Evolutionary conservation across 1,140 invertebrate species (phyloP).

Genomic region (Euura lappo): DNA sequence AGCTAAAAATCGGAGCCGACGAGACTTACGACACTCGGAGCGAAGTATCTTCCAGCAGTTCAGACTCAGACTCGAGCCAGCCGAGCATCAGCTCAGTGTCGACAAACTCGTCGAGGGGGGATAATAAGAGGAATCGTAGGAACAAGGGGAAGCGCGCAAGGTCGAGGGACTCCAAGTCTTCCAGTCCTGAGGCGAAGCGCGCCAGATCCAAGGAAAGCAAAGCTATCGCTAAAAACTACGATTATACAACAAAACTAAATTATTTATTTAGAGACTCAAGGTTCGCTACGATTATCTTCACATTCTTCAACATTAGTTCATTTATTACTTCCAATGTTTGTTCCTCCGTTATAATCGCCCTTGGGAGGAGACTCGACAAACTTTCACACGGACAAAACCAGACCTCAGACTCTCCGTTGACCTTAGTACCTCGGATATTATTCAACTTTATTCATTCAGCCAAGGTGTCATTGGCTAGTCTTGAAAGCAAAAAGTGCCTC

Average conservation of each 20-base stretch:
- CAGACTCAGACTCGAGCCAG: slow-evolving; percentile 69
- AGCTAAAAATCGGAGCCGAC: slow-evolving; percentile 71
- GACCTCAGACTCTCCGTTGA: too few species aligned
- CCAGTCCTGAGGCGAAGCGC: slow-evolving; percentile 57
- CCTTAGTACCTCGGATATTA: too few species aligned
- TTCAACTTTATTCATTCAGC: too few species aligned
- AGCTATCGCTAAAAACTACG: slow-evolving; percentile 71
- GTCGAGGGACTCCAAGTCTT: slow-evolving; percentile 56
- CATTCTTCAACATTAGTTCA: neutral
- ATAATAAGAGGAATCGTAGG: slow-evolving; percentile 61
- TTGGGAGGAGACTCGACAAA: too few species aligned
- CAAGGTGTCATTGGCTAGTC: too few species aligned
- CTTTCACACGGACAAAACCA: too few species aligned
- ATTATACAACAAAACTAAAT: slow-evolving; percentile 89
- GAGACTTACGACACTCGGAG: slow-evolving; percentile 76
- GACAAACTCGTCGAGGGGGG: slow-evolving; percentile 64
- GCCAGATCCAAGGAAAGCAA: slow-evolving; percentile 62
- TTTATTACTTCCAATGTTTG: neutral
- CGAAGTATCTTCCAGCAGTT: slow-evolving; percentile 77
- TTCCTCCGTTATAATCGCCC: too few species aligned
- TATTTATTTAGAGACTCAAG: slow-evolving; percentile 94
- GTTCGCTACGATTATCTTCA: slow-evolving; percentile 31
- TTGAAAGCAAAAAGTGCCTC: too few species aligned
- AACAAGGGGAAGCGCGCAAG: slow-evolving; percentile 49
- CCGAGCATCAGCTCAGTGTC: slow-evolving; percentile 79